phyloP scores from a whole-genome alignment of 2,113 vertebrate species.

The Lynx canadensis region DNA sequence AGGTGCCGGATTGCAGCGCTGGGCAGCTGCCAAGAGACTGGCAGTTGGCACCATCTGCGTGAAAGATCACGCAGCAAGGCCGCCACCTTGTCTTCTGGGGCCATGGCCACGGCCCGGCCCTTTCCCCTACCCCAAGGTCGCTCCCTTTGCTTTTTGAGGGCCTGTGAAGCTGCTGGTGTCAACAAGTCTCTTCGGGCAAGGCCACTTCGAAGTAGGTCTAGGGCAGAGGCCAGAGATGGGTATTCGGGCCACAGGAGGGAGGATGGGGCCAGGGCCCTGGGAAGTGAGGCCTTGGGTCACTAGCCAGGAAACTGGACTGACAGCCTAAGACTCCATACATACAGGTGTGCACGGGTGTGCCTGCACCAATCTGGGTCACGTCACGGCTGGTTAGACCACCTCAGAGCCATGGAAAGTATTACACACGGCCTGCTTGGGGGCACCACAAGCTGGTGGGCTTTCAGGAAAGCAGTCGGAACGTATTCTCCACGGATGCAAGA shows the following conservation, averaged over 20 bases:
- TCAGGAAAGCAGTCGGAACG: not conserved
- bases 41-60: not conserved
- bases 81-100: not conserved
- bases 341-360: not conserved
- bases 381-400: not conserved
- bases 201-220: not conserved
- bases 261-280: not conserved
- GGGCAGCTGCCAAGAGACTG: not conserved
- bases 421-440: not conserved
- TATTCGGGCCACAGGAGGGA: not conserved
- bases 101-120: not conserved
- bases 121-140: not conserved
- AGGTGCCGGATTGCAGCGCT: not conserved
- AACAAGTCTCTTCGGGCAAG: not conserved
- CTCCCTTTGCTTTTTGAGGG: not conserved
- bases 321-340: not conserved
- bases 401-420: not conserved
- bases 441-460: not conserved
- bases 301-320: not conserved
- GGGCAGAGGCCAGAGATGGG: not conserved
- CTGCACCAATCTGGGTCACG: not conserved
- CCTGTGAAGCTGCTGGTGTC: not conserved
- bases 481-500: not conserved
- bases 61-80: not conserved
- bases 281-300: not conserved